Evolutionary conservation across 2,797 vertebrate genomes (phyloP).

Genomic region (Cynopterus sphinx): DNA sequence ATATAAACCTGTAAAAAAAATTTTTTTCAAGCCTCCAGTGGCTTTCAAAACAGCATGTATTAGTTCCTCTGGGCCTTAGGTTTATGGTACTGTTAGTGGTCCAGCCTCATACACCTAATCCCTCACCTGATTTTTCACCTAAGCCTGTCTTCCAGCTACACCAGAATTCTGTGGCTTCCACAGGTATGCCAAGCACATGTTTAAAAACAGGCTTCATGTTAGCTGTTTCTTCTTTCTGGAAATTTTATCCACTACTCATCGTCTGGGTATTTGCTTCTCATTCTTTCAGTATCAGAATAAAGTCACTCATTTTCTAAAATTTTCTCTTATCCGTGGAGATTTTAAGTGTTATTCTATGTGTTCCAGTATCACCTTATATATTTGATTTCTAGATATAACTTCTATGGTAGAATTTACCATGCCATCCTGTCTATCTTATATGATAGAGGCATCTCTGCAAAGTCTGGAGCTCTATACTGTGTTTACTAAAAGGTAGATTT

Average conservation of each 20-base stretch:
- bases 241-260: background rate
- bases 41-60: background rate
- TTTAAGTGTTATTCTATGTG: background rate
- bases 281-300: background rate
- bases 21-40: background rate
- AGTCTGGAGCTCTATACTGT: background rate
- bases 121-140: rapidly evolving
- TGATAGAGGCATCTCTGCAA: background rate
- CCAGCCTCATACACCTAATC: background rate
- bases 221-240: background rate
- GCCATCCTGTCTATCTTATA: background rate
- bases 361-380: background rate
- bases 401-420: background rate
- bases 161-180: background rate
- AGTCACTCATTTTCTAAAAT: background rate
- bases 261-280: background rate
- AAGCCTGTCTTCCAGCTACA: rapidly evolving
- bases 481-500: background rate
- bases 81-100: background rate
- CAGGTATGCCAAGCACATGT: background rate
- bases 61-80: background rate
- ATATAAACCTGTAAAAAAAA: background rate
- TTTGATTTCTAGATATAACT: background rate
- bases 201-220: background rate
- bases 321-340: background rate